Evolutionary conservation across 2,797 vertebrate genomes (phyloP), one percentile per base, ranked within the genome.

Genomic region (Sarcophilus harrisii): DNA sequence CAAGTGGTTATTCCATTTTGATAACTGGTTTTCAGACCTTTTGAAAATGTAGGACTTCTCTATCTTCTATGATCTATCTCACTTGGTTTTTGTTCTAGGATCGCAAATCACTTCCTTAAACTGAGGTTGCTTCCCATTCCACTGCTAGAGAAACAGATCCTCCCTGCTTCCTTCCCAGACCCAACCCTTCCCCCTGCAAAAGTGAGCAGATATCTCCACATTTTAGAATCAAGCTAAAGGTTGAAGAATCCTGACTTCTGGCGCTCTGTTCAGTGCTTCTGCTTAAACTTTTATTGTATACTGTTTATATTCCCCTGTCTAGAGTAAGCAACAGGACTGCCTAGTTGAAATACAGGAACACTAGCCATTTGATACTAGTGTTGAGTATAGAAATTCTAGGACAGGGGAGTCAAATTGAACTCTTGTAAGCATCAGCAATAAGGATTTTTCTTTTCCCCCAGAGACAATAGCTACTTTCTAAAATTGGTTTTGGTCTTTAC

Each of bases 201-300:
- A 55, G 45, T 49, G 58, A 95, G 62, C 92, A 96, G 96, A 96
- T 93, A 93, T 58, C 30, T 38, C 59, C 45, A 93, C 93, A 90
- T 96, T 94, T 93, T 55, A 95, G 57, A 96, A 93, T 57, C 21
- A 93, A 94, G 55, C 45, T 94, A 94, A 97, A 24, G 96, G 96
- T 57, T 73, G 90, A 97, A 58, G 58, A 96, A 96, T 92, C 45
- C 14, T 96, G 38, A 89, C 16, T 38, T 73, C 49, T 95, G 12
- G 24, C 81, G 14, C 58, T 54, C 95, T 95, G 29, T 95, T 29
- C 90, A 93, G 0, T 90, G 27, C 73, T 87, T 95, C 59, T 94
- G 54, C 58, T 93, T 24, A 93, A 92, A 32, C 29, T 91, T 90
- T 95, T 96, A 49, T 95, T 90, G 28, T 93, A 96, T 96, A 94